A percentile compares a stretch with the other conserved stretches of the same genome.
Evolutionary conservation across 2,113 vertebrate genomes (phyloP).

Genomic region (Micronycteris hirsuta): DNA sequence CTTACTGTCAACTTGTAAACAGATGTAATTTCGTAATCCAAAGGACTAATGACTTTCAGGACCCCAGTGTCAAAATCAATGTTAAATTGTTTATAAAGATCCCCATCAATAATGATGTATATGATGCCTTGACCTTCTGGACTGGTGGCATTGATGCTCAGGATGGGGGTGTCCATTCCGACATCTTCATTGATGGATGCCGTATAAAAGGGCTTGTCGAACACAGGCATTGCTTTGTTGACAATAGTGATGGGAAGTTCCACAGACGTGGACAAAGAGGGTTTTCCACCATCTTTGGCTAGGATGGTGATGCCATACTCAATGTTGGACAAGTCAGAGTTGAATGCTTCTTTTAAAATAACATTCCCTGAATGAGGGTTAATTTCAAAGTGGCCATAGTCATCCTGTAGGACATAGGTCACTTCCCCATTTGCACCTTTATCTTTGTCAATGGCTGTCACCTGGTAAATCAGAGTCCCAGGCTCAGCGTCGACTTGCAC

Average conservation of each 20-base stretch:
- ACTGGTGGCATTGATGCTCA: constrained; percentile 95
- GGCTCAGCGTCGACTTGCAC: constrained; percentile 96
- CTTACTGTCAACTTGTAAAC: constrained; percentile 90
- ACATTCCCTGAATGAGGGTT: constrained; percentile 88
- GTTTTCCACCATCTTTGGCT: constrained; percentile 91
- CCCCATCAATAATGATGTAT: constrained; percentile 95
- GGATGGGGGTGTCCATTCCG: constrained; percentile 89
- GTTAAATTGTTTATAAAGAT: constrained; percentile 92
- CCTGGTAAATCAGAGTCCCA: constrained; percentile 90
- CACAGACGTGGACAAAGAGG: constrained; percentile 86
- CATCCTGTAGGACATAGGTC: constrained; percentile 90
- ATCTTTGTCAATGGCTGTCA: constrained; percentile 92
- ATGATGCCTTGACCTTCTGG: constrained; percentile 96
- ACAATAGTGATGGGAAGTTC: constrained; percentile 96
- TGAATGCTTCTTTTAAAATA: constrained; percentile 90
- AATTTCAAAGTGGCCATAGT: constrained; percentile 96
- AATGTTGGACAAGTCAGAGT: constrained; percentile 93
- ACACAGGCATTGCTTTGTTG: constrained; percentile 98
- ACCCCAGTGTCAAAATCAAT: constrained; percentile 97
- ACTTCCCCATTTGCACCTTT: constrained; percentile 94
- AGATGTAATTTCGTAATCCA: constrained; percentile 90
- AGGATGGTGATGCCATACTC: constrained; percentile 92
- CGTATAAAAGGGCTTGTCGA: constrained; percentile 95
- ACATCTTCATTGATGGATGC: constrained; percentile 91
- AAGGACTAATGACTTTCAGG: constrained; percentile 89